Conservation (phyloP, 2,797 vertebrate species). For the Xenentodon cancila region DNA sequence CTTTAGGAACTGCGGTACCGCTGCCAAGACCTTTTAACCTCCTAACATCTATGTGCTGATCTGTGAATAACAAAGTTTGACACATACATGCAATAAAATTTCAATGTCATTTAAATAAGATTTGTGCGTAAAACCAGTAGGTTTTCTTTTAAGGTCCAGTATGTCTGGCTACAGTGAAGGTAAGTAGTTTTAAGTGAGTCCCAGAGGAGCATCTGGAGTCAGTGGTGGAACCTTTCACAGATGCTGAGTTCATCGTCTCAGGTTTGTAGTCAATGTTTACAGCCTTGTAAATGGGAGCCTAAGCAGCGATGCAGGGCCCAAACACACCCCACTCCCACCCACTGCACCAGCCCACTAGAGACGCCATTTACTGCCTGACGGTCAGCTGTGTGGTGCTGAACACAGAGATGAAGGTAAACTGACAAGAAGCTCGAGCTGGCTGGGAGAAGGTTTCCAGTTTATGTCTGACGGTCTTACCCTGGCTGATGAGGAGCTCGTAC, state of each 20-base stretch:
- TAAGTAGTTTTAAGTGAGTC: constrained; percentile 50
- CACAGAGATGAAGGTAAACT: no score
- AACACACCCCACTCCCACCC: no score
- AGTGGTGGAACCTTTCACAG: constrained; percentile 67
- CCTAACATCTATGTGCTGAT: no score
- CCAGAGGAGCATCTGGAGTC: constrained; percentile 69
- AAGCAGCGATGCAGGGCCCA: constrained; percentile 19
- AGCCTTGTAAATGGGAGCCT: constrained; percentile 62
- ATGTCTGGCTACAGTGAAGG: constrained; percentile 42
- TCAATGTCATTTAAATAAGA: constrained; percentile 3
- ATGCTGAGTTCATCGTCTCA: constrained; percentile 66
- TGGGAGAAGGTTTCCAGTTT: no score
- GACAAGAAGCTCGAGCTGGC: no score
- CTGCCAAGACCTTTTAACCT: no score
- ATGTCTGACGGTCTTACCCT: no score
- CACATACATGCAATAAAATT: constrained; percentile 12
- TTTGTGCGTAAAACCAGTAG: constrained; percentile 13
- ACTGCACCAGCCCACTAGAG: constrained; percentile 2
- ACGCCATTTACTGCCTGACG: neutral
- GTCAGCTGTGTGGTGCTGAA: no score
- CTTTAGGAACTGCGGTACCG: no score
- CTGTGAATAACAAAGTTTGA: constrained; percentile 4
- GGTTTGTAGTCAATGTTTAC: constrained; percentile 72
- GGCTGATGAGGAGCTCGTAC: no score
- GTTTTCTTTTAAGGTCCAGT: constrained; percentile 2